Percentiles rank a stretch among this genome's conserved stretches.
Evolutionary conservation across 2,113 vertebrate genomes (phyloP).

Genomic region (Crocuta crocuta): DNA sequence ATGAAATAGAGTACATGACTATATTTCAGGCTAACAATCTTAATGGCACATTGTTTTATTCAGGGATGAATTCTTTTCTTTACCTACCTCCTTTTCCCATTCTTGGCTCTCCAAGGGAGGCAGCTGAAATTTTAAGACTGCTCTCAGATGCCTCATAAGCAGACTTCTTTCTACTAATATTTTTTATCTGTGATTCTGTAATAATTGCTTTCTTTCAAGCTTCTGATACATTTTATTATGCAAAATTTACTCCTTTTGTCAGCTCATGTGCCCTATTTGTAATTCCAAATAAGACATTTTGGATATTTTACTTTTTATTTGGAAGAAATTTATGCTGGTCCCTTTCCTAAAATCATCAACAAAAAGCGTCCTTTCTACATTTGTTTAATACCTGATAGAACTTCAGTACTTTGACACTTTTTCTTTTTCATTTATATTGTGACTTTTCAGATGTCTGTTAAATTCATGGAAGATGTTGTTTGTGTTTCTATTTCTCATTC

Average conservation of each 20-base stretch:
- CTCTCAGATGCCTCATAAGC: not conserved
- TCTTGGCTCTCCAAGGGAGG: not conserved
- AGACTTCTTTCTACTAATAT: not conserved
- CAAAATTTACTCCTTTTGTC: not conserved
- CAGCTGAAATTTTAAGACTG: not conserved
- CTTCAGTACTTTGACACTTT: not conserved
- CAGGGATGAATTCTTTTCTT: not conserved
- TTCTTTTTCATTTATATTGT: not conserved
- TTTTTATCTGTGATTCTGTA: not conserved
- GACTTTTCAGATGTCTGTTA: not conserved
- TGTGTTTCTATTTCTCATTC: conserved; percentile 13
- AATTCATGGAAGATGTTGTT: not conserved
- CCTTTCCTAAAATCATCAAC: not conserved
- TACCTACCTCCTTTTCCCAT: not conserved
- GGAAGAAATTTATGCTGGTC: not conserved
- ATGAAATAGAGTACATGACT: not conserved
- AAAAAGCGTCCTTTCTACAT: not conserved
- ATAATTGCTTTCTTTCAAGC: not conserved
- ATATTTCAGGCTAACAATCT: not conserved
- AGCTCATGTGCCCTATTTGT: not conserved
- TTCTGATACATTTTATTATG: not conserved
- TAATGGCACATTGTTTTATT: not conserved
- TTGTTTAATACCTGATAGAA: not conserved
- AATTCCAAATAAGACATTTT: not conserved
- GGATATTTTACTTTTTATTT: not conserved